A percentile compares a stretch with the other conserved stretches of the same genome.
phyloP scores from a whole-genome alignment of 1,140 invertebrate species.

The Drosophila equinoxialis region DNA sequence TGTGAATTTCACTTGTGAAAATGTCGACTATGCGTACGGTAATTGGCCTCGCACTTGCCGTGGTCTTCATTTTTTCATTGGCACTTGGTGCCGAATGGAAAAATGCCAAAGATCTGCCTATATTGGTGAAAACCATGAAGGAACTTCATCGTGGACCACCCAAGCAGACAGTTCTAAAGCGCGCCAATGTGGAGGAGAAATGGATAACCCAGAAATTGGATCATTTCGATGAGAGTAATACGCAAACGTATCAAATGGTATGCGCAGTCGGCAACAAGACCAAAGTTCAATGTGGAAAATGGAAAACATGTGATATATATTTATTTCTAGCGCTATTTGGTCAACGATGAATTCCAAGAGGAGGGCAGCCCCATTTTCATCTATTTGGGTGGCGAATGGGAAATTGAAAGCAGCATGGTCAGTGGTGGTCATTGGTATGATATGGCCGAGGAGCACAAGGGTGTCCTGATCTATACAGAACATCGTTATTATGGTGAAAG shows the following conservation, averaged over 20 bases:
- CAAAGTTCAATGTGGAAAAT: too few species aligned
- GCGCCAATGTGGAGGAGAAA: conserved; percentile 39
- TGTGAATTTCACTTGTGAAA: conserved; percentile 44
- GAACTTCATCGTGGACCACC: conserved; percentile 68
- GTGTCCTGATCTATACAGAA: conserved; percentile 88
- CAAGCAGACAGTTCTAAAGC: conserved; percentile 6
- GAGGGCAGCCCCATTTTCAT: conserved; percentile 87
- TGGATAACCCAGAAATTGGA: conserved; percentile 84
- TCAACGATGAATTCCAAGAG: conserved; percentile 72
- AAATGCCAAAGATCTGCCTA: conserved; percentile 52
- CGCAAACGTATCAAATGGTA: conserved; percentile 87
- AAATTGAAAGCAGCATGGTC: conserved; percentile 83
- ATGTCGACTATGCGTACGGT: conserved; percentile 60
- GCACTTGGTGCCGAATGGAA: conserved; percentile 24
- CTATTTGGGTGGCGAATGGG: conserved; percentile 88
- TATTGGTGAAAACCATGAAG: conserved; percentile 59
- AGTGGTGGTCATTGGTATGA: conserved; percentile 84
- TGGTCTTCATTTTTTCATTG: conserved; percentile 22
- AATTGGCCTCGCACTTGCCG: conserved; percentile 35
- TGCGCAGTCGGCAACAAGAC: background rate
- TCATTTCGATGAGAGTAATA: conserved; percentile 88
- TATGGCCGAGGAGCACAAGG: conserved; percentile 85
- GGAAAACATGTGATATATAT: too few species aligned
- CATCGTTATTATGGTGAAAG: conserved; percentile 93
- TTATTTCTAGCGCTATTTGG: conserved; percentile 64